Base-by-base conservation (phyloP, 2,888 invertebrate species). In the Acrocera orbiculus region DNA sequence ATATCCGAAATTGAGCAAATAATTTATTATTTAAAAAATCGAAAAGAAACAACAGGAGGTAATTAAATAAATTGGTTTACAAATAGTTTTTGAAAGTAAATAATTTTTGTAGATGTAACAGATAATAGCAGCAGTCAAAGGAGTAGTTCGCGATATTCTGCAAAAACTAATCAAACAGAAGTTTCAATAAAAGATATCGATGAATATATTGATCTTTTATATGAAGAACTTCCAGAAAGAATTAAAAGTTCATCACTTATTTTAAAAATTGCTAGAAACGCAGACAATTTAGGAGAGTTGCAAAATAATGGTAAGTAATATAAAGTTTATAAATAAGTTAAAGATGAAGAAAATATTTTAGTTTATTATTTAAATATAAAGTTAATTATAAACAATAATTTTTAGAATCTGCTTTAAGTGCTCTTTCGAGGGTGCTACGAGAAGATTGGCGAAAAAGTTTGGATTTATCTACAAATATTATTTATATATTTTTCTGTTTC, bases 381-480 rank as follows among this genome's bases (percentile, higher is more conserved):
- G 8, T 3, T 5, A 22, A 3, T 28, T 42, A 27, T 32, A 34
- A 33, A 36, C 42, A 43, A 42, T 39, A 15, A 34, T 41, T 62
- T 69, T 45, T 62, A 83, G 86, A 96, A 64, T 87, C 90, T 25
- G 72, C 95, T 34, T 66, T 98, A 32, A 93, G 93, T 63, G 96
- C 95, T 25, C 66, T 98, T 46, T 86, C 93, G 9, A 70, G 98
- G 52, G 92, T 96, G 20, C 65, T 98, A 34, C 72, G 95, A 44
- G 98, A 98, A 65, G 96, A 98, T 63, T 96, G 93, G 86, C 86
- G 86, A 60, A 77, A 86, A 54, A 95, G 87, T 57, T 79, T 93
- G 50, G 93, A 96, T 56, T 63, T 98, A 38, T 89, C 92, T 47
- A 93, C 90, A 46, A 93, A 93, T 61, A 86, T 98, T 52, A 81